Conservation (phyloP, 2,888 invertebrate species). For the Neocrepidodera transversa region DNA sequence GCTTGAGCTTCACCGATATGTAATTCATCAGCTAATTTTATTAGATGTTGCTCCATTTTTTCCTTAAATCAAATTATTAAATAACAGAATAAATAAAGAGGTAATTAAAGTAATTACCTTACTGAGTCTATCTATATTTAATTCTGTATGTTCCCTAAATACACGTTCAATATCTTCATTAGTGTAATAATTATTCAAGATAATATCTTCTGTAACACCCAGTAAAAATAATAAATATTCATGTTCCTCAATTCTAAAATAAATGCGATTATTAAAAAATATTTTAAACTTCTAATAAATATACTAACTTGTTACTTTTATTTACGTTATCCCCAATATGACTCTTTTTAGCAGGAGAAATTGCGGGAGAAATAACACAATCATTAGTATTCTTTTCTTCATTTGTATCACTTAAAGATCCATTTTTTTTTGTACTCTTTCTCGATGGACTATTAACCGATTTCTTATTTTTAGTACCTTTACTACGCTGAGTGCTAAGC, state of each 20-base stretch:
- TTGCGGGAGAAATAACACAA: too few relatives aligned
- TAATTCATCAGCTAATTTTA: slow-evolving; percentile 40
- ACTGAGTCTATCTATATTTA: slow-evolving; percentile 60
- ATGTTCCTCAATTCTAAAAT: slow-evolving; percentile 48
- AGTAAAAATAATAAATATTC: slow-evolving; percentile 57
- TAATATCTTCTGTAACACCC: slow-evolving; percentile 65
- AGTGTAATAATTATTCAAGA: slow-evolving; percentile 62
- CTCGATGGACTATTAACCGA: too few relatives aligned
- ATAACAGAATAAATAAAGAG: neutral
- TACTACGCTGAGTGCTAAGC: too few relatives aligned
- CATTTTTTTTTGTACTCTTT: too few relatives aligned
- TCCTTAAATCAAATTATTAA: slow-evolving; percentile 34
- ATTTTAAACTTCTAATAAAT: neutral
- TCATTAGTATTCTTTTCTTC: too few relatives aligned
- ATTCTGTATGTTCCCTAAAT: slow-evolving; percentile 63
- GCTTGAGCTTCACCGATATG: slow-evolving; percentile 30
- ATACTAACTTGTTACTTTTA: too few relatives aligned
- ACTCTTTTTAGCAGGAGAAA: too few relatives aligned
- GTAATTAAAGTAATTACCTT: slow-evolving; percentile 53
- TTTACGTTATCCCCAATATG: too few relatives aligned
- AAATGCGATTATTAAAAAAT: neutral
- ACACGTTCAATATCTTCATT: slow-evolving; percentile 63
- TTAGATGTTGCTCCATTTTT: slow-evolving; percentile 44
- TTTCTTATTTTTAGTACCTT: too few relatives aligned
- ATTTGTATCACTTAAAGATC: too few relatives aligned